phyloP scores from a whole-genome alignment of 2,113 vertebrate species.

The Rhineura floridana region DNA sequence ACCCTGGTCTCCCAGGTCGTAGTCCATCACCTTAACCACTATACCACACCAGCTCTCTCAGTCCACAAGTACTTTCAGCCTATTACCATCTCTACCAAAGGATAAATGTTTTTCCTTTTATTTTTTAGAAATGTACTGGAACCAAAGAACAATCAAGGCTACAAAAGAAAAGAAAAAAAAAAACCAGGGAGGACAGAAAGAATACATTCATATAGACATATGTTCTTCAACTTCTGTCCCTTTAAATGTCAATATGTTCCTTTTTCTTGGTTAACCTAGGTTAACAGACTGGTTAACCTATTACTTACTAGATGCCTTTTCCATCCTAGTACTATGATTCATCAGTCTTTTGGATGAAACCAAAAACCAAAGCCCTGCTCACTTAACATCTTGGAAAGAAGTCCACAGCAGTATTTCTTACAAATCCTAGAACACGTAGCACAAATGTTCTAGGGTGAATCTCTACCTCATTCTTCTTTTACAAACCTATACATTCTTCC shows the following conservation, averaged over 20 bases:
- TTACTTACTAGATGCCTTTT: conserved; percentile 42
- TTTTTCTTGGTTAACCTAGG: conserved; percentile 31
- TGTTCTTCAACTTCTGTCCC: conserved; percentile 28
- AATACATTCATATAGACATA: background rate
- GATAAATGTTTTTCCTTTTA: conserved; percentile 8
- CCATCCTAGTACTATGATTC: conserved; percentile 46
- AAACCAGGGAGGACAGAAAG: background rate
- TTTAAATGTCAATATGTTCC: conserved; percentile 25
- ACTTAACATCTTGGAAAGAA: conserved; percentile 47
- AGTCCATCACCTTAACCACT: no score
- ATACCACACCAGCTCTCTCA: no score
- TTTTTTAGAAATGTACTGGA: background rate
- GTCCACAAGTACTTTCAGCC: conserved; percentile 32
- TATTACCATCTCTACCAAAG: conserved; percentile 15
- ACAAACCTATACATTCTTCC: background rate
- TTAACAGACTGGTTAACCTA: conserved; percentile 36
- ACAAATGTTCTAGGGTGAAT: conserved; percentile 6
- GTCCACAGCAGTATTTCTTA: conserved; percentile 24
- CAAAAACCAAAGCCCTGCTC: conserved; percentile 36
- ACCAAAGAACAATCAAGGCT: conserved; percentile 34
- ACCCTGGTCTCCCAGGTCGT: no score
- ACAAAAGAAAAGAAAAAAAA: background rate
- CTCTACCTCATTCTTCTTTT: background rate
- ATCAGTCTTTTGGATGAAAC: conserved; percentile 43
- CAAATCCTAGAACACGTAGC: conserved; percentile 16